A percentile compares a stretch with the other conserved stretches of the same genome.
These are phyloP conservation scores for Zosterops japonicus DNA, from an alignment of 2,113 vertebrate genomes.

Conservation along the genomic window DNA sequence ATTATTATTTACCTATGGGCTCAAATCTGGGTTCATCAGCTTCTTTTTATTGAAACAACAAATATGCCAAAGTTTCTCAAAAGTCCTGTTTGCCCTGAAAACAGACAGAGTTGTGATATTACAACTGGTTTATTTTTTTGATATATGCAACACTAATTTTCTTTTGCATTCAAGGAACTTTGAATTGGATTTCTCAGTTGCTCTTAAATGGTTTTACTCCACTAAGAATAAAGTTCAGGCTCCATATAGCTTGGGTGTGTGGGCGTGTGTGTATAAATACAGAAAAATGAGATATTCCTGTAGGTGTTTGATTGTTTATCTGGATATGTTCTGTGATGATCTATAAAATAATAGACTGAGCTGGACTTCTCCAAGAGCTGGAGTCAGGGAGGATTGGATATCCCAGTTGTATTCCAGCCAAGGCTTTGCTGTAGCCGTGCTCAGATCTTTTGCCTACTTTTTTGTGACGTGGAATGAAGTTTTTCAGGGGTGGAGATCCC, in stretches of 20 bases:
- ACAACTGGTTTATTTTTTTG: no score
- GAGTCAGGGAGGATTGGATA: neutral
- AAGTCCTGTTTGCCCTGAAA: neutral
- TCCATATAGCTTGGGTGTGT: fast-evolving
- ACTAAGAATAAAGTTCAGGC: neutral
- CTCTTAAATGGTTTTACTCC: neutral
- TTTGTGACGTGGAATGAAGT: neutral
- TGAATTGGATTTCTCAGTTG: neutral
- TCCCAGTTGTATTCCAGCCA: neutral
- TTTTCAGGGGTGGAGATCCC: neutral
- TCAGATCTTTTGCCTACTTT: neutral
- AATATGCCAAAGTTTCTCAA: neutral
- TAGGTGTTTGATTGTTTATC: neutral
- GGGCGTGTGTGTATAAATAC: neutral
- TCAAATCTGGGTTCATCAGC: neutral
- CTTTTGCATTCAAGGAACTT: neutral
- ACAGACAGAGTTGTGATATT: neutral
- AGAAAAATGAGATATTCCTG: neutral
- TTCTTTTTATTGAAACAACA: neutral
- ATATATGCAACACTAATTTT: neutral
- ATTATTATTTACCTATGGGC: neutral
- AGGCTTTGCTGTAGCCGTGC: neutral
- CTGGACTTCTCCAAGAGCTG: neutral
- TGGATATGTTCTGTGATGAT: neutral
- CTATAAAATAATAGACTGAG: neutral